Percentiles rank a stretch among this genome's conserved stretches.
Conservation (phyloP, 2,888 invertebrate genomes). For the Galerucella pusilla region DNA sequence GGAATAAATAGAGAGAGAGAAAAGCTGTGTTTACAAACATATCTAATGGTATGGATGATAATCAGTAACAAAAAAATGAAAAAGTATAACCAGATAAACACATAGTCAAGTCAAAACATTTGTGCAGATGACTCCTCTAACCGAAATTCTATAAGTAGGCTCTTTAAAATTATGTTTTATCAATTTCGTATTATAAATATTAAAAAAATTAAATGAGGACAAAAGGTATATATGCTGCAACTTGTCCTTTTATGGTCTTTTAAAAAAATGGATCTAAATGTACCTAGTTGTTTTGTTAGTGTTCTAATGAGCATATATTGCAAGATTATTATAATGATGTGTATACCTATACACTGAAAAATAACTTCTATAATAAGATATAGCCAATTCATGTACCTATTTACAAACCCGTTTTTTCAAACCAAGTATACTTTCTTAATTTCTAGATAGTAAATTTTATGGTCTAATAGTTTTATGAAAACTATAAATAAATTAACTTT, state of each 20-base stretch:
- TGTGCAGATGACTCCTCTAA: neutral
- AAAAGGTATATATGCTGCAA: conserved; percentile 1
- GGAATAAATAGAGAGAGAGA: no score
- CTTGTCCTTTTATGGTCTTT: conserved; percentile 30
- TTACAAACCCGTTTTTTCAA: neutral
- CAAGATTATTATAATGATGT: no score
- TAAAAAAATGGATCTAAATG: neutral
- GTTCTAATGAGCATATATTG: neutral
- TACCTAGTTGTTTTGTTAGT: neutral
- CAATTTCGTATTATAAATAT: neutral
- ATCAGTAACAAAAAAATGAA: no score
- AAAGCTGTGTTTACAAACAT: no score
- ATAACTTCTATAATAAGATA: no score
- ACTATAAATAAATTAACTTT: neutral
- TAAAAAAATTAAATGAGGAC: neutral
- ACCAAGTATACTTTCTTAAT: neutral
- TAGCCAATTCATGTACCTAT: neutral
- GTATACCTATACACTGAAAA: no score
- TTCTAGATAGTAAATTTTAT: conserved; percentile 1
- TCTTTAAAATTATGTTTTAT: no score
- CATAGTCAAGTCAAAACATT: neutral
- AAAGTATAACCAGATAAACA: neutral
- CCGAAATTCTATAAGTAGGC: neutral
- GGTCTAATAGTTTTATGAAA: neutral
- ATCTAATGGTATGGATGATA: no score